Evolutionary conservation across 2,113 vertebrate genomes (phyloP).

Genomic region (Perccottus glenii): DNA sequence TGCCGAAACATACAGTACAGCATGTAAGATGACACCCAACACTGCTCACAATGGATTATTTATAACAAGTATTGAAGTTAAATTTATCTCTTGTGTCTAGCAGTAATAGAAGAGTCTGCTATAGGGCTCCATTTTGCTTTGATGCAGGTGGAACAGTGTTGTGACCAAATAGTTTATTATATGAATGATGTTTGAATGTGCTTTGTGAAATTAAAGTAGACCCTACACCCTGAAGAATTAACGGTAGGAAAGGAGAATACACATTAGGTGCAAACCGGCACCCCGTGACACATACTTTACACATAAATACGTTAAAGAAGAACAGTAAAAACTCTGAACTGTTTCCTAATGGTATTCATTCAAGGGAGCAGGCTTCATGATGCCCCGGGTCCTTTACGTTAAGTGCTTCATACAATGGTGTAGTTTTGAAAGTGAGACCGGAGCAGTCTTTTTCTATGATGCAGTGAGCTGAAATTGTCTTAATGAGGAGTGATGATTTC

Average conservation of each 20-base stretch:
- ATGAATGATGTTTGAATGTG: no score
- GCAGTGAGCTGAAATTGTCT: constrained; percentile 1
- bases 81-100: background rate
- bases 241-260: no score
- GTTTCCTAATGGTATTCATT: no score
- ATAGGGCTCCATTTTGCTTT: background rate
- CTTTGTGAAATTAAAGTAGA: no score
- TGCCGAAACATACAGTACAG: background rate
- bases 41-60: constrained; percentile 12
- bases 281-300: no score
- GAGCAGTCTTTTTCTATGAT: background rate
- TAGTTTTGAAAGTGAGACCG: background rate
- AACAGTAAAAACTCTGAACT: no score
- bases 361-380: no score
- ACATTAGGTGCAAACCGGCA: no score
- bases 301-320: no score
- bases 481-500: constrained; percentile 15
- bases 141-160: background rate
- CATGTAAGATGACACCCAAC: background rate
- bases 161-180: no score
- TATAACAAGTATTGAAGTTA: background rate
- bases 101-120: background rate
- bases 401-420: background rate
- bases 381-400: background rate
- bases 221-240: no score